Evolutionary conservation across 2,113 vertebrate species (phyloP), one percentile per base, ranked within the genome.

Genomic region (Paraplagusia blochii): DNA sequence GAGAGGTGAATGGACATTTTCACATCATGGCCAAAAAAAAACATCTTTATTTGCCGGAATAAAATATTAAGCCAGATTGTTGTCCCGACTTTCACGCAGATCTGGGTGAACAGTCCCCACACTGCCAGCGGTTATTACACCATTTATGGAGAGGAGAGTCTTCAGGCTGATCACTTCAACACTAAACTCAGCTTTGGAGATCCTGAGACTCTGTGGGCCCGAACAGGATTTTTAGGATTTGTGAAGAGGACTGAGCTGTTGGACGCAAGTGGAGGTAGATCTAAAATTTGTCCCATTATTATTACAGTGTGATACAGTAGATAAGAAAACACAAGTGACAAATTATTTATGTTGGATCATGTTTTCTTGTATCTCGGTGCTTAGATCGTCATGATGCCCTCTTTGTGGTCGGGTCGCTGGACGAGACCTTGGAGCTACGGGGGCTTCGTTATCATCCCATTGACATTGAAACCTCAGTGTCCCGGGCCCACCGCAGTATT

Each of bases 121-220:
- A 96, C 90, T 0, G 95, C 96, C 82, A 96, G 93, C 0, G 96
- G 96, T 40, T 99, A 99, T 73, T 98, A 97, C 49, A 97, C 95
- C 33, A 98, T 99, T 87, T 98, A 99, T 0, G 96, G 97, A 42
- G 97, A 95, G 16, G 96, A 99, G 78, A 94, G 90, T 55, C 93
- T 98, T 0, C 96, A 98, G 73, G 96, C 96, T 0, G 94, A 98
- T 60, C 96, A 99, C 82, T 99, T 99, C 84, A 97, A 99, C 84
- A 96, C 95, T n/a, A 93, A 93, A 35, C 92, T 99, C 68, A 99
- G 96, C 86, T 98, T 99, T 8, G 96, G 95, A 0, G 96, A 98
- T 44, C 93, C 95, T 0, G 93, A 94, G 72, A 99, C 96, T 0
- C 90, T 97, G 7, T 99, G 96, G 96, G 95, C 95, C 3, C 90